Conservation (phyloP, 2,888 invertebrate species). For the Leuctra nigra region DNA sequence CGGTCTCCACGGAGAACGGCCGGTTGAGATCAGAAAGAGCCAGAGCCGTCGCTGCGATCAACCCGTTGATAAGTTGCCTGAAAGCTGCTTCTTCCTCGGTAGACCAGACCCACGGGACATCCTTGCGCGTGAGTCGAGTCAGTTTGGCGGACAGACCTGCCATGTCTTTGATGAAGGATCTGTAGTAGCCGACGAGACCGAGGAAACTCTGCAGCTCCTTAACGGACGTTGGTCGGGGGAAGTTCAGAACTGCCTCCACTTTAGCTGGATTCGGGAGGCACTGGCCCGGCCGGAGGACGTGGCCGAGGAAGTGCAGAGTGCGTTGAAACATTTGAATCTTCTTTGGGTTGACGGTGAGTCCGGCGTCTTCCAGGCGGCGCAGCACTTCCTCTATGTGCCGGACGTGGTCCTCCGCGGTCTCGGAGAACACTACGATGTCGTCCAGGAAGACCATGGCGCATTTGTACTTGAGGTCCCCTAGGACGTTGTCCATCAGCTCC, state of each 20-base stretch:
- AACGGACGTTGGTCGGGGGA: neutral
- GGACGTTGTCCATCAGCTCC: slow-evolving; percentile 6
- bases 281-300: neutral
- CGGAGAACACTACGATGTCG: slow-evolving; percentile 9
- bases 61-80: neutral
- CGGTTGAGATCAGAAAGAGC: neutral
- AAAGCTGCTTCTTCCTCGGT: neutral
- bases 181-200: neutral
- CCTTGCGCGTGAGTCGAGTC: neutral
- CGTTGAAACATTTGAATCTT: slow-evolving; percentile 26
- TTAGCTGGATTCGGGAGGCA: neutral
- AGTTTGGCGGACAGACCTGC: neutral
- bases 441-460: neutral
- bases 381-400: slow-evolving; percentile 20
- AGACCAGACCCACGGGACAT: neutral
- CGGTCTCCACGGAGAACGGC: neutral
- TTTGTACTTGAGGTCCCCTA: neutral
- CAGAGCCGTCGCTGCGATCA: neutral
- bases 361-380: slow-evolving; percentile 15
- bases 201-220: slow-evolving; percentile 3
- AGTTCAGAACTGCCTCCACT: neutral
- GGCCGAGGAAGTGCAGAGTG: neutral
- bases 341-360: slow-evolving; percentile 26
- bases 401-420: slow-evolving; percentile 19
- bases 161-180: neutral